Evolutionary conservation across 2,888 invertebrate species (phyloP), one percentile per base, ranked within the genome.

Genomic region (Tryphoninae sp.): DNA sequence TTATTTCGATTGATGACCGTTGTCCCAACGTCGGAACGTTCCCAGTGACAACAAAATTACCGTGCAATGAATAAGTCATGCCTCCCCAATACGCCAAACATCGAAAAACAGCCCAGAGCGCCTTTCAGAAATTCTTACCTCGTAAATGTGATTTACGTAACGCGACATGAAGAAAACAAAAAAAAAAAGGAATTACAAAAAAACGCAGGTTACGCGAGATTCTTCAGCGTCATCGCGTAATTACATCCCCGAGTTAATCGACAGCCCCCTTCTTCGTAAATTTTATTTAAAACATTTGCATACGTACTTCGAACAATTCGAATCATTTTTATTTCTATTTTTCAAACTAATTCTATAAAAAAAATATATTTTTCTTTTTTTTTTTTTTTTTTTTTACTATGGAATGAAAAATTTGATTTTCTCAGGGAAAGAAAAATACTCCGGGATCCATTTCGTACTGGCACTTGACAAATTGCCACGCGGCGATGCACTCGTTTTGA

Each of bases 401-500:
- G 4, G 6, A 19, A n/a, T n/a, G 16, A 55, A 55, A 19, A 55
- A 8, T 55, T 23, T 13, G 9, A 2, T 22, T 53, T 19, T 59
- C 13, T 87, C 79, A 89, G 1, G 89, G 88, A 49, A 89, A 89
- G 73, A 88, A 87, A 71, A 88, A 89, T 0, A 76, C 68, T 16
- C 79, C 86, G 19, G 86, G 76, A 72, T 87, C 87, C 7, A n/a
- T 16, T 0, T 83, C 53, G 78, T 87, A 87, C 13, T 40, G 75
- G 77, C 89, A 90, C 67, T 87, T 85, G 40, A 85, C 33, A 77
- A 84, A 89, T 9, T 75, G 64, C 67, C 78, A 89, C 19, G 86
- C 64, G 13, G 85, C 75, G 16, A 85, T 76, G 80, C 90, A 90
- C 0, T 65, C 65, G 7, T 89, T 85, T 1, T 69, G 68, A 8